Conservation (phyloP, 2,888 invertebrate species). For the Sabellastarte sp. region DNA sequence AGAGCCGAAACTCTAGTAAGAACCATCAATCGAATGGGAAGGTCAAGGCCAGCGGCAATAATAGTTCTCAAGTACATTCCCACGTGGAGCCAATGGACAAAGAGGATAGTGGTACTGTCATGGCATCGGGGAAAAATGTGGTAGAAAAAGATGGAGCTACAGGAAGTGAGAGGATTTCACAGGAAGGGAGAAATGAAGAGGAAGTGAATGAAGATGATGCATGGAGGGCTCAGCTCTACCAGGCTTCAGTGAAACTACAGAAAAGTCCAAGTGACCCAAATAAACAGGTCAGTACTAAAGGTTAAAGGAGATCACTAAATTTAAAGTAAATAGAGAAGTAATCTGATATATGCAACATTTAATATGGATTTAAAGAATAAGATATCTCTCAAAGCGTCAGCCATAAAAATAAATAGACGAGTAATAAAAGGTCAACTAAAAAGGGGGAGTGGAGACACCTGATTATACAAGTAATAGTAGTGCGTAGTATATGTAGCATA, state of each 20-base stretch:
- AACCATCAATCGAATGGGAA: background rate
- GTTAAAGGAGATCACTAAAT: too few relatives aligned
- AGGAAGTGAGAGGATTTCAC: background rate
- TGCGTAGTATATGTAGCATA: too few relatives aligned
- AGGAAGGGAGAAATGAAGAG: background rate
- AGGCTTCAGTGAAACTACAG: slow-evolving; percentile 19
- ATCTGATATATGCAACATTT: too few relatives aligned
- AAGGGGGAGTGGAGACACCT: too few relatives aligned
- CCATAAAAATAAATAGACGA: too few relatives aligned
- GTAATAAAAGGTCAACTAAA: too few relatives aligned
- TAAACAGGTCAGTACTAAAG: too few relatives aligned
- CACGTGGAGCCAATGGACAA: too few relatives aligned
- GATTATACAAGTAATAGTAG: too few relatives aligned
- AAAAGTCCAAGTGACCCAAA: slow-evolving; percentile 16
- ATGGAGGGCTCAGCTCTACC: slow-evolving; percentile 19
- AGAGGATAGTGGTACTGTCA: background rate
- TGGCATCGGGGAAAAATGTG: background rate
- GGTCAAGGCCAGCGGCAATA: background rate
- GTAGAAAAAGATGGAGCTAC: background rate
- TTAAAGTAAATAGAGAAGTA: too few relatives aligned
- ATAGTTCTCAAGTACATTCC: background rate
- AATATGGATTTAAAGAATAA: too few relatives aligned
- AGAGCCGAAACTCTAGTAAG: background rate
- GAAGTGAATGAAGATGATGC: slow-evolving; percentile 14
- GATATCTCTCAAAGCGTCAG: too few relatives aligned